Evolutionary conservation across 2,888 invertebrate species (phyloP).

Genomic region (Acronicta psi): DNA sequence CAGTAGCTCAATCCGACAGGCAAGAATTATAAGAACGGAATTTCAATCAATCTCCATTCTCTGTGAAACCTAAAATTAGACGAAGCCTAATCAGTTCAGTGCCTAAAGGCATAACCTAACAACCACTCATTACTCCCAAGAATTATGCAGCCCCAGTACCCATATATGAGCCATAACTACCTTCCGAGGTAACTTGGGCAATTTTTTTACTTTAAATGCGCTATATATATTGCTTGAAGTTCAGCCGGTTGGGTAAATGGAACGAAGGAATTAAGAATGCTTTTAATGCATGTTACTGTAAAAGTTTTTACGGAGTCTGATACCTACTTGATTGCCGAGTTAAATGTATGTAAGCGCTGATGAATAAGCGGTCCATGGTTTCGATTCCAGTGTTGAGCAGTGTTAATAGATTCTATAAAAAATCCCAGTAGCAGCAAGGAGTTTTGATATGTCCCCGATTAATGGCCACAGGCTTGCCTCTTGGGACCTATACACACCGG

Average conservation of each 20-base stretch:
- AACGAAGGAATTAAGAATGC: neutral
- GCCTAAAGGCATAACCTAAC: slow-evolving; percentile 19
- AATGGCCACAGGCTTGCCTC: no score
- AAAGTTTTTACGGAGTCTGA: no score
- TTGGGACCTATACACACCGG: no score
- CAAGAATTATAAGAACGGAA: neutral
- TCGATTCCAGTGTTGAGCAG: no score
- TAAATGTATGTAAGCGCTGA: no score
- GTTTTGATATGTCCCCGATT: no score
- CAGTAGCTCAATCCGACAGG: neutral
- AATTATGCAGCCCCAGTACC: slow-evolving; percentile 11
- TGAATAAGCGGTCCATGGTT: no score
- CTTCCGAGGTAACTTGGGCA: neutral
- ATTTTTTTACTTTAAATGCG: neutral
- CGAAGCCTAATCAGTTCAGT: slow-evolving; percentile 22
- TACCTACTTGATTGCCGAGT: no score
- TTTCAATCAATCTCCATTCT: neutral
- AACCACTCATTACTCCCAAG: slow-evolving; percentile 11
- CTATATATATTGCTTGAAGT: neutral
- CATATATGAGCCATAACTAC: slow-evolving; percentile 14
- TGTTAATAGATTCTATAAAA: no score
- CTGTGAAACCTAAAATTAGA: slow-evolving; percentile 10
- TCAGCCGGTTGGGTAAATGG: neutral
- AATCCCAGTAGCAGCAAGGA: no score
- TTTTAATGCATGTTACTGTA: neutral